Evolutionary conservation across 1,140 invertebrate genomes (phyloP).

Genomic region (Vanessa atalanta): DNA sequence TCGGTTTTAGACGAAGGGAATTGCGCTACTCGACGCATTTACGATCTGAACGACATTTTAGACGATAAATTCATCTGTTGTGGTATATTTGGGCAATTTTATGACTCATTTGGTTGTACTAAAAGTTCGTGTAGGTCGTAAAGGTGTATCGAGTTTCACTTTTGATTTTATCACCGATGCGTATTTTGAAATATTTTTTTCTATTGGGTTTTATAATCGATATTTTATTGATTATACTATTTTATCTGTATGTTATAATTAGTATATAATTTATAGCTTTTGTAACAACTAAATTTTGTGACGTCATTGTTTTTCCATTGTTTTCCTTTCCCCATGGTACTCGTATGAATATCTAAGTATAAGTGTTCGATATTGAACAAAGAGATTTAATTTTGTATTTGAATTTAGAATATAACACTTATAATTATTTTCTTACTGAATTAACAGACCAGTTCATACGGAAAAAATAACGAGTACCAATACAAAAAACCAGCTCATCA

Average conservation of each 20-base stretch:
- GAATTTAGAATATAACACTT: too few relatives aligned
- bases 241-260: not conserved
- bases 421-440: too few relatives aligned
- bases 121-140: conserved; percentile 56
- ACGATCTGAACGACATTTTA: conserved; percentile 61
- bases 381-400: too few relatives aligned
- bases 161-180: conserved; percentile 30
- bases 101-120: conserved; percentile 74
- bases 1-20: conserved; percentile 44
- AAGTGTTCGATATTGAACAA: too few relatives aligned
- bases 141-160: conserved; percentile 51
- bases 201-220: not conserved
- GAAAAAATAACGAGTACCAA: too few relatives aligned
- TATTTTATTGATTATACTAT: not conserved
- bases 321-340: too few relatives aligned
- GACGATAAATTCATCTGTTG: conserved; percentile 71
- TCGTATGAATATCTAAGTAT: too few relatives aligned
- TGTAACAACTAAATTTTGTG: too few relatives aligned
- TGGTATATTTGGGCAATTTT: conserved; percentile 76
- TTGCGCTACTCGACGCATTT: conserved; percentile 57
- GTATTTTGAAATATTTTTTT: not conserved
- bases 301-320: too few relatives aligned
- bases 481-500: too few relatives aligned
- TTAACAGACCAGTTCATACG: too few relatives aligned
- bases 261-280: too few relatives aligned